Conservation (phyloP, 2,797 vertebrate species). For the Enteromius treurensis region DNA sequence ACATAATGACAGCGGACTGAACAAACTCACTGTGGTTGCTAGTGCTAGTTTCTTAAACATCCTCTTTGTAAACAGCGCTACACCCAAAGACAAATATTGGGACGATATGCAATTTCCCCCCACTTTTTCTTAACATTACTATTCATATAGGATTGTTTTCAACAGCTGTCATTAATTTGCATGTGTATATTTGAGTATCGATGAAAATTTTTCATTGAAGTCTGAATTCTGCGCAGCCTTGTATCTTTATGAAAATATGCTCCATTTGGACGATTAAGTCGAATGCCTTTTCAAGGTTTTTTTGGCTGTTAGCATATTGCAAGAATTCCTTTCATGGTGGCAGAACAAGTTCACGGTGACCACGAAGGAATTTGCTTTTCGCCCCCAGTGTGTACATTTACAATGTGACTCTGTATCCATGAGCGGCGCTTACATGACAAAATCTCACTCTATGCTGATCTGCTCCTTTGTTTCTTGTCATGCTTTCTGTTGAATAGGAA, state of each 20-base stretch:
- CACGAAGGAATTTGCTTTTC: constrained; percentile 72
- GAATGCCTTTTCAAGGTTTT: constrained; percentile 56
- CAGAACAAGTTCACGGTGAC: constrained; percentile 63
- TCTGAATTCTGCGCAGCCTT: background rate
- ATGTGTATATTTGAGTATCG: background rate
- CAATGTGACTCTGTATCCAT: constrained; percentile 72
- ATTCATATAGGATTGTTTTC: background rate
- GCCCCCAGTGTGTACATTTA: constrained; percentile 71
- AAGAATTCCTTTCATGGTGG: constrained; percentile 60
- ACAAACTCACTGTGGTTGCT: constrained; percentile 58
- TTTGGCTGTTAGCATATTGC: constrained; percentile 51
- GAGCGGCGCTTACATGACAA: constrained; percentile 64
- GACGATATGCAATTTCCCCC: constrained; percentile 49
- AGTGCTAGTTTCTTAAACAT: constrained; percentile 63
- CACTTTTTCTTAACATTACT: background rate
- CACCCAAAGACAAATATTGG: constrained; percentile 80
- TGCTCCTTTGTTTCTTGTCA: constrained; percentile 2
- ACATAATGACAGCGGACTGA: constrained; percentile 26
- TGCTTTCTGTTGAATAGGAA: constrained; percentile 4
- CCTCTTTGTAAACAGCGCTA: constrained; percentile 70
- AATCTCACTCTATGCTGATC: constrained; percentile 40
- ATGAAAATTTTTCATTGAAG: background rate
- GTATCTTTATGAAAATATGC: constrained; percentile 7
- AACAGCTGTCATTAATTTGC: background rate
- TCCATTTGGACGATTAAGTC: background rate